A percentile compares a stretch with the other conserved stretches of the same genome.
Evolutionary conservation across 2,888 invertebrate genomes (phyloP).

Genomic region (Callyntrura guangdongensis): DNA sequence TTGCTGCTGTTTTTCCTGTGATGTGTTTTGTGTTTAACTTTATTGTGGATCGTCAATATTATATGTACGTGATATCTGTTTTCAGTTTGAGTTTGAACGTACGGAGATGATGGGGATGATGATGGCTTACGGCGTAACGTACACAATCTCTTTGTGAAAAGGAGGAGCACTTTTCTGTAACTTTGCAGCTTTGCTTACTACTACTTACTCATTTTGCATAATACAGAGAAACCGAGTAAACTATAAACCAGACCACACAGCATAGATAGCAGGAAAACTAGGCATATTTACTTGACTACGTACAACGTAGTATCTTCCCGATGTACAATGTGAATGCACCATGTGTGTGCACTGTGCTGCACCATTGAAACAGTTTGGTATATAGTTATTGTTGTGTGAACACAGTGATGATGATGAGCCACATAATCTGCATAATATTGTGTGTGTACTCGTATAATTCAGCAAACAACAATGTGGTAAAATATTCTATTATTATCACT

Average conservation of each 20-base stretch:
- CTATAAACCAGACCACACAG: too few relatives aligned
- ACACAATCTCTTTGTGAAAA: neutral
- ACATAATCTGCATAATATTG: slow-evolving; percentile 55
- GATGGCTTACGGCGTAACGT: neutral
- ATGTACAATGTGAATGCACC: neutral
- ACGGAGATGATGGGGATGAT: neutral
- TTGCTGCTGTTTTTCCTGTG: slow-evolving; percentile 35
- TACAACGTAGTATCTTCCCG: neutral
- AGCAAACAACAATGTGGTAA: slow-evolving; percentile 2
- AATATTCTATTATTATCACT: neutral
- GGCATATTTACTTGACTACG: neutral
- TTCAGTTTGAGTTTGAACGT: slow-evolving; percentile 16
- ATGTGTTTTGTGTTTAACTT: neutral
- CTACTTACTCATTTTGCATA: slow-evolving; percentile 1
- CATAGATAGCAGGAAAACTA: neutral
- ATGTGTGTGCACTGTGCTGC: too few relatives aligned
- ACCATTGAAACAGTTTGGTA: slow-evolving; percentile 11
- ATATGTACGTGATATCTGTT: slow-evolving; percentile 13
- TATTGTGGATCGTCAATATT: neutral
- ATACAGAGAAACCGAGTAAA: neutral
- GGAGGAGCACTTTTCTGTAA: neutral
- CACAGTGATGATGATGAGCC: slow-evolving; percentile 46
- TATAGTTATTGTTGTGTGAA: slow-evolving; percentile 1
- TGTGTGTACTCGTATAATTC: neutral
- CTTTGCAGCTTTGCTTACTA: too few relatives aligned